Evolutionary conservation across 2,888 invertebrate species (phyloP).

Genomic region (Ichneumoninae sp.): DNA sequence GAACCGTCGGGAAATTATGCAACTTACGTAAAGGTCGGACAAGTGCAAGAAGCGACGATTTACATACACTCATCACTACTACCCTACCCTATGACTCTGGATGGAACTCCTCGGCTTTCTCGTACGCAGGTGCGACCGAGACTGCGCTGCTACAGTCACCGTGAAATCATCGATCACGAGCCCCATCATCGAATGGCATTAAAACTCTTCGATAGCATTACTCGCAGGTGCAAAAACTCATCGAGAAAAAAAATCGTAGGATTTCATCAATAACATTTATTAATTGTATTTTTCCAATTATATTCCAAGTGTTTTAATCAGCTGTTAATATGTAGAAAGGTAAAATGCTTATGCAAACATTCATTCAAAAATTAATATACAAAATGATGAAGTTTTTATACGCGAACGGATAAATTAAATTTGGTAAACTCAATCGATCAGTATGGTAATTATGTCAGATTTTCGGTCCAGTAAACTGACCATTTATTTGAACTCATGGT

Average conservation of each 20-base stretch:
- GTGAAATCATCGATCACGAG: constrained; percentile 26
- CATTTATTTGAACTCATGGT: no score
- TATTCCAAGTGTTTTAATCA: neutral
- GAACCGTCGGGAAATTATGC: constrained; percentile 53
- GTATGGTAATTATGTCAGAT: no score
- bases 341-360: no score
- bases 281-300: neutral
- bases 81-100: constrained; percentile 5
- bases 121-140: neutral
- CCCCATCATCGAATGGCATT: constrained; percentile 18
- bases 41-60: constrained; percentile 28
- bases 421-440: no score
- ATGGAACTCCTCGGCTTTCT: constrained; percentile 18
- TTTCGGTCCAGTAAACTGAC: no score
- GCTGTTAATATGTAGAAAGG: no score
- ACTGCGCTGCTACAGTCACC: neutral
- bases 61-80: neutral
- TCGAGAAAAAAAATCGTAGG: neutral
- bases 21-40: constrained; percentile 69
- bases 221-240: neutral
- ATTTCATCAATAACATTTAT: neutral
- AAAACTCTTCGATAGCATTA: neutral
- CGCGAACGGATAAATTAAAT: no score
- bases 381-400: no score
- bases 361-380: no score